Conservation (phyloP, 2,113 vertebrate genomes). For the Camelus dromedarius region DNA sequence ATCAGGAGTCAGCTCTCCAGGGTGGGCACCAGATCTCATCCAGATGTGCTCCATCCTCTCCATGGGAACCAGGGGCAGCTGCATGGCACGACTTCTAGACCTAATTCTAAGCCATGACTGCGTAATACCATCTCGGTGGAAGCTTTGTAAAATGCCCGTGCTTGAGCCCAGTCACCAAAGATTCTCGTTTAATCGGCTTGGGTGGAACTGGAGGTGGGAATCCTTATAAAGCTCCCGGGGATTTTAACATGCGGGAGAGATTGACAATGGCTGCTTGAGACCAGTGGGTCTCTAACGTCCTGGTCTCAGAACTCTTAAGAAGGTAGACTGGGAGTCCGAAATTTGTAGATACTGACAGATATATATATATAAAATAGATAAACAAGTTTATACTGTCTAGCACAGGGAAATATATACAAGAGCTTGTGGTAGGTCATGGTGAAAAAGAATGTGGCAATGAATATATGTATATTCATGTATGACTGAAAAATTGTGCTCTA, state of each 20-base stretch:
- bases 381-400: too few relatives aligned
- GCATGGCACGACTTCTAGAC: not conserved
- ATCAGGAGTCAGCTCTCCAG: not conserved
- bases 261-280: not conserved
- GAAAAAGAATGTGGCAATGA: too few relatives aligned
- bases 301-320: not conserved
- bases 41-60: not conserved
- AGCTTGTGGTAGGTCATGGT: too few relatives aligned
- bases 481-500: too few relatives aligned
- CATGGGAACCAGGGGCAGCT: not conserved
- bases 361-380: too few relatives aligned
- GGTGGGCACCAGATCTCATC: not conserved
- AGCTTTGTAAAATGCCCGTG: not conserved
- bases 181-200: too few relatives aligned
- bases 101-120: not conserved
- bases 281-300: not conserved
- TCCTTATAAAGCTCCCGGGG: not conserved
- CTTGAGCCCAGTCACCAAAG: not conserved
- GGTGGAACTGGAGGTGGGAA: not conserved
- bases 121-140: fast-evolving
- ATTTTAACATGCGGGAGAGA: not conserved
- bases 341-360: too few relatives aligned
- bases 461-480: too few relatives aligned
- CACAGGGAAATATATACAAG: too few relatives aligned
- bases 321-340: not conserved